Evolutionary conservation across 2,888 invertebrate genomes (phyloP).

Genomic region (Globia sparganii): DNA sequence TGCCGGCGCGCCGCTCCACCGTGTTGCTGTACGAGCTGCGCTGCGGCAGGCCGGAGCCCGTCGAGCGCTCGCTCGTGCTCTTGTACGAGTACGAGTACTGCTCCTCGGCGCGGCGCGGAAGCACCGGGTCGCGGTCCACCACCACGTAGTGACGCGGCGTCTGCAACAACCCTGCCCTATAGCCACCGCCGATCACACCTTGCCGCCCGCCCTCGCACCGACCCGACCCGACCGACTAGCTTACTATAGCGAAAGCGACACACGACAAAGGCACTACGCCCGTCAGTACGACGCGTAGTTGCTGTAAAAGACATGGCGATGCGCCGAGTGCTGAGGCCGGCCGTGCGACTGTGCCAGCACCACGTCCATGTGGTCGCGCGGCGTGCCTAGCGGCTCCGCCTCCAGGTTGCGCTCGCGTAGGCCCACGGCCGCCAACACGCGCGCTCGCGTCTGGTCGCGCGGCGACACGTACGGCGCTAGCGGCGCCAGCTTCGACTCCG

Average conservation of each 20-base stretch:
- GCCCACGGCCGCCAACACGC: slow-evolving; percentile 91
- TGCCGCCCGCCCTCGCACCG: slow-evolving; percentile 81
- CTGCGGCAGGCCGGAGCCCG: slow-evolving; percentile 90
- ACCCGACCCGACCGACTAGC: slow-evolving; percentile 80
- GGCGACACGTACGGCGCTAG: slow-evolving; percentile 93
- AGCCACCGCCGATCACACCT: slow-evolving; percentile 77
- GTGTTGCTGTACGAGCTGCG: slow-evolving; percentile 92
- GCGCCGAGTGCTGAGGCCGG: slow-evolving; percentile 86
- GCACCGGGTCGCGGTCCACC: slow-evolving; percentile 93
- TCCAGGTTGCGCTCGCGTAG: slow-evolving; percentile 91
- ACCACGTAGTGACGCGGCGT: slow-evolving; percentile 97
- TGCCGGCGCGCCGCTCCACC: slow-evolving; percentile 92
- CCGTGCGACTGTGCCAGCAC: slow-evolving; percentile 92
- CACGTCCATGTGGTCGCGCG: slow-evolving; percentile 92
- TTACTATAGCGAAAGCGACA: slow-evolving; percentile 86
- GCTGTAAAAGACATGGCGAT: slow-evolving; percentile 89
- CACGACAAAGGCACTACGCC: slow-evolving; percentile 76
- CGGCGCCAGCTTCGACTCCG: slow-evolving; percentile 90
- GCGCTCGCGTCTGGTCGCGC: slow-evolving; percentile 92
- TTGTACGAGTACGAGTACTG: slow-evolving; percentile 96
- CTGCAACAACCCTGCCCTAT: slow-evolving; percentile 92
- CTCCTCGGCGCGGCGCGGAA: slow-evolving; percentile 93
- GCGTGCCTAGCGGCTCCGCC: slow-evolving; percentile 90
- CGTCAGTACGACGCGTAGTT: slow-evolving; percentile 88
- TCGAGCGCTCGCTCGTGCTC: slow-evolving; percentile 90